Percentiles rank a stretch among this genome's conserved stretches.
phyloP scores from a whole-genome alignment of 2,113 vertebrate species.

The Esox niger region DNA sequence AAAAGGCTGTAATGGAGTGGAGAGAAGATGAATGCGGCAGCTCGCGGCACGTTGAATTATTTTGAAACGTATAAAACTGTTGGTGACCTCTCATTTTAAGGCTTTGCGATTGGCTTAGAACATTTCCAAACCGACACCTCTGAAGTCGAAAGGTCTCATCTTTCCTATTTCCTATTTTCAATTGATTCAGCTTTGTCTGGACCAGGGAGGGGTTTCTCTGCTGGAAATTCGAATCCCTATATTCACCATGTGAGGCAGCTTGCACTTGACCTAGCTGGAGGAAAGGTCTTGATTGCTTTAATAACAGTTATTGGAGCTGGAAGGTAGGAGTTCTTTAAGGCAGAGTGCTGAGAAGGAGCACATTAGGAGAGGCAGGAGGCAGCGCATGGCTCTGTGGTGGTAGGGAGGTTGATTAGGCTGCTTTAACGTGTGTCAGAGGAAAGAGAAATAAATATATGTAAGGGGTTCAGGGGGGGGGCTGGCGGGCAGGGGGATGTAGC shows the following conservation, averaged over 20 bases:
- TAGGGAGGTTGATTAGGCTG: conserved; percentile 72
- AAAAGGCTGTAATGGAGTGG: no score
- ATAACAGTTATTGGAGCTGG: conserved; percentile 67
- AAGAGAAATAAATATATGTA: conserved; percentile 72
- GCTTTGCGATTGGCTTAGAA: neutral
- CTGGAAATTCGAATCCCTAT: conserved; percentile 63
- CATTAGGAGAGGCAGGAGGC: no score
- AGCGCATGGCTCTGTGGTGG: neutral
- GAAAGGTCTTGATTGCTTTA: conserved; percentile 76
- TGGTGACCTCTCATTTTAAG: conserved; percentile 15
- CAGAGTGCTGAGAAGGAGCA: conserved; percentile 45
- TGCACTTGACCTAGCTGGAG: conserved; percentile 65
- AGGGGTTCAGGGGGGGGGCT: conserved; percentile 43
- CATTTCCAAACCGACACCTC: no score
- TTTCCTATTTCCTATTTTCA: conserved; percentile 33
- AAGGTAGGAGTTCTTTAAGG: conserved; percentile 63
- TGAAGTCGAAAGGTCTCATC: no score
- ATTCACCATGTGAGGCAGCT: conserved; percentile 57
- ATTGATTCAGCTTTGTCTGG: conserved; percentile 40
- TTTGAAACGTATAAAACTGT: no score
- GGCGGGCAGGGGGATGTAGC: conserved; percentile 32
- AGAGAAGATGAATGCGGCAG: no score
- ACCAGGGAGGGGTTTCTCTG: neutral
- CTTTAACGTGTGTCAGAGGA: conserved; percentile 58
- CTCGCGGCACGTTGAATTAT: no score